phyloP scores from a whole-genome alignment of 2,888 invertebrate genomes.

The Cryptus viduatorius region DNA sequence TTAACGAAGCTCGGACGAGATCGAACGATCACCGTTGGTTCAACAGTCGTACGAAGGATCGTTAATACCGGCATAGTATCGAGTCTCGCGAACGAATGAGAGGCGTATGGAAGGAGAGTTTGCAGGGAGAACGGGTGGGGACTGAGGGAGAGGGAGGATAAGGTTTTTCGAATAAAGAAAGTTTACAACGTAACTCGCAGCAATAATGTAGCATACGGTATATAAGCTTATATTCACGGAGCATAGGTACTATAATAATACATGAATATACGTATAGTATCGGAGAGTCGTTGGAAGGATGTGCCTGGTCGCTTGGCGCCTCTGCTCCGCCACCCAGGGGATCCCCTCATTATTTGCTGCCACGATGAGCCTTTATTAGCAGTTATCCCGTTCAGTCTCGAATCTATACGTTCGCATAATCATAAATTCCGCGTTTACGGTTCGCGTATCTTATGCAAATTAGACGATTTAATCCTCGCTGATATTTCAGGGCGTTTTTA shows the following conservation, averaged over 20 bases:
- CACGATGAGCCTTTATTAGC: conserved; percentile 84
- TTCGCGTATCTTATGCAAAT: conserved; percentile 84
- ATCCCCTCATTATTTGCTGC: conserved; percentile 83
- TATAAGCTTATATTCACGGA: conserved; percentile 75
- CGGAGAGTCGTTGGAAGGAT: conserved; percentile 71
- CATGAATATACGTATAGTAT: conserved; percentile 49
- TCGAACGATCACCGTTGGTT: conserved; percentile 54
- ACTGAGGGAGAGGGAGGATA: conserved; percentile 52
- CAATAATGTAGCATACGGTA: conserved; percentile 80
- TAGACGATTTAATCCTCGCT: conserved; percentile 83
- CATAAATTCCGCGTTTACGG: conserved; percentile 84
- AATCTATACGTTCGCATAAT: conserved; percentile 84
- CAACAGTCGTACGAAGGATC: conserved; percentile 51
- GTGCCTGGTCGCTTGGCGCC: conserved; percentile 80
- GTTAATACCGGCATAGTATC: conserved; percentile 66
- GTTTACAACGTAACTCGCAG: conserved; percentile 80
- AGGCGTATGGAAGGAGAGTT: too few species aligned
- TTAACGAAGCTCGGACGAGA: conserved; percentile 61
- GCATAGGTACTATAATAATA: conserved; percentile 59
- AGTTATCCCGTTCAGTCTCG: conserved; percentile 83
- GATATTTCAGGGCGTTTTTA: conserved; percentile 83
- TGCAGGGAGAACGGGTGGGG: neutral
- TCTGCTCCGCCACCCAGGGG: conserved; percentile 83
- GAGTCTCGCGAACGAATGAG: conserved; percentile 58
- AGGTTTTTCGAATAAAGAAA: conserved; percentile 74